Evolutionary conservation across 2,113 vertebrate genomes (phyloP).

Genomic region (Hylia prasina): DNA sequence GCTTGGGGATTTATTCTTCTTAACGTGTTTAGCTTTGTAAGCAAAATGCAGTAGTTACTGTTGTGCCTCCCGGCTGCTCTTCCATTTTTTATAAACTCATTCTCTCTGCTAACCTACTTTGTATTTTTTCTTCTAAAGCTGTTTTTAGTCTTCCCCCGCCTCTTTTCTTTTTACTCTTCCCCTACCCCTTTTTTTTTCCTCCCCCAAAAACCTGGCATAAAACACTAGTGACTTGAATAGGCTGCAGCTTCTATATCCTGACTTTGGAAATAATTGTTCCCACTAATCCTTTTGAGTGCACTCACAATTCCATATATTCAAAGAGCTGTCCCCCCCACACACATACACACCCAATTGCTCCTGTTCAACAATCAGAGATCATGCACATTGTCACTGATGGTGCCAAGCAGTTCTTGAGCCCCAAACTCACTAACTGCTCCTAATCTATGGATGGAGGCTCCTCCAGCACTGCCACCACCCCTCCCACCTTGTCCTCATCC

Average conservation of each 20-base stretch:
- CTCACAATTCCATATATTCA: conserved; percentile 26
- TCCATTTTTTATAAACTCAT: conserved; percentile 57
- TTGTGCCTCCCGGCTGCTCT: conserved; percentile 47
- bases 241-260: neutral
- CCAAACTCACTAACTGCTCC: neutral
- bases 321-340: neutral
- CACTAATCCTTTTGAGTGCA: conserved; percentile 43
- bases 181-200: no score
- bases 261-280: conserved; percentile 44
- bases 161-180: neutral
- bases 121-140: conserved; percentile 11
- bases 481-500: neutral
- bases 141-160: neutral
- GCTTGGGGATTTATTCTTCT: conserved; percentile 43
- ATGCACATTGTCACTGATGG: neutral
- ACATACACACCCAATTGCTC: neutral
- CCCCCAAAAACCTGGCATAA: neutral
- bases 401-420: neutral
- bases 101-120: conserved; percentile 63
- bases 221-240: neutral
- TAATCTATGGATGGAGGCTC: neutral
- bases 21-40: conserved; percentile 49
- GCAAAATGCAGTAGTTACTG: conserved; percentile 58
- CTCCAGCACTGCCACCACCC: neutral
- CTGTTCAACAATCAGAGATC: neutral